phyloP scores from a whole-genome alignment of 1,140 invertebrate species.

The Drosophila neocordata region DNA sequence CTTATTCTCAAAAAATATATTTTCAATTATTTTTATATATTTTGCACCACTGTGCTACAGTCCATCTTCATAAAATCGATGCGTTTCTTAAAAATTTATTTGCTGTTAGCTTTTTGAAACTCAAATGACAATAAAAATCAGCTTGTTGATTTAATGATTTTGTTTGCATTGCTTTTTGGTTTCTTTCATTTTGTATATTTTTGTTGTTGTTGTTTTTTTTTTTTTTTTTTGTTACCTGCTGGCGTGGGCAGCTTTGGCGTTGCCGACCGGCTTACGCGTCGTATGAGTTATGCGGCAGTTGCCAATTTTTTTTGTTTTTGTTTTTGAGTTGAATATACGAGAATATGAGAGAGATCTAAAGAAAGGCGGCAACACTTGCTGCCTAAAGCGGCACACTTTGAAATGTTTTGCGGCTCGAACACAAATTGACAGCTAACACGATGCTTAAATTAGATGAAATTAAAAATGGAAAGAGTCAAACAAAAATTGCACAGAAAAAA shows the following conservation, averaged over 20 bases:
- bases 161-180: not conserved
- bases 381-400: conserved; percentile 57
- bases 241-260: conserved; percentile 43
- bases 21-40: not conserved
- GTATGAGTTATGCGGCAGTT: conserved; percentile 62
- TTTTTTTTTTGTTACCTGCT: not conserved
- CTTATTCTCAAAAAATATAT: no score
- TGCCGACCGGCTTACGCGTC: conserved; percentile 44
- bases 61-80: conserved; percentile 1
- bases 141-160: conserved; percentile 23
- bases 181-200: not conserved
- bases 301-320: conserved; percentile 16
- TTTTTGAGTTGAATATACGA: conserved; percentile 47
- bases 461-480: conserved; percentile 17
- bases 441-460: conserved; percentile 69
- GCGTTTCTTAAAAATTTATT: conserved; percentile 37
- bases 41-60: not conserved
- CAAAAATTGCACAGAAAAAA: conserved; percentile 5
- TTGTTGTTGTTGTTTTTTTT: not conserved
- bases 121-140: conserved; percentile 45
- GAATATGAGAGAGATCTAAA: not conserved
- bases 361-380: conserved; percentile 60
- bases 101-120: conserved; percentile 27
- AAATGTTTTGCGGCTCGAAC: conserved; percentile 43
- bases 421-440: conserved; percentile 73